phyloP scores from a whole-genome alignment of 2,888 invertebrate genomes.

The Sisyra terminalis region DNA sequence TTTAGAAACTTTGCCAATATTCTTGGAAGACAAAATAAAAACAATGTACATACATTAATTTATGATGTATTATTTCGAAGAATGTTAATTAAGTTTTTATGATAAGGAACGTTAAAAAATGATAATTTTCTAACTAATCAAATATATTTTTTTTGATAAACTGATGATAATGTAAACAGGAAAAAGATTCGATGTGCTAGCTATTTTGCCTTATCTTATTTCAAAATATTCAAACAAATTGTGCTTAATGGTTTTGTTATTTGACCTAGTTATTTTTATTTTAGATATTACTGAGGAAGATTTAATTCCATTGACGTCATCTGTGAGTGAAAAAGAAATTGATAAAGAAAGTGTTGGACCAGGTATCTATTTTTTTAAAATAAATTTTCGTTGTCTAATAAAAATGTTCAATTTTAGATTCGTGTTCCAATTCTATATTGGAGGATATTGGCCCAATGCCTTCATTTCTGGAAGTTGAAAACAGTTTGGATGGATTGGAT shows the following conservation, averaged over 20 bases:
- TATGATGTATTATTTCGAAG: no score
- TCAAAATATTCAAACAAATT: neutral
- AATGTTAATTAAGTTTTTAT: neutral
- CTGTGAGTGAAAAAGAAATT: conserved; percentile 1
- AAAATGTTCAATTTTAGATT: conserved; percentile 18
- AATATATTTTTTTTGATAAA: neutral
- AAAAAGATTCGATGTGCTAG: no score
- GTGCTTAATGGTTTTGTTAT: neutral
- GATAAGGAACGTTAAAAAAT: neutral
- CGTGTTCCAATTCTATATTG: conserved; percentile 21
- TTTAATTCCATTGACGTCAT: neutral
- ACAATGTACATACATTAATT: no score
- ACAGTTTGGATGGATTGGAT: conserved; percentile 19
- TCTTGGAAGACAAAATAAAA: no score
- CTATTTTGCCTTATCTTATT: neutral
- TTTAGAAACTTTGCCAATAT: no score
- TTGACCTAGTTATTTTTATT: conserved; percentile 2
- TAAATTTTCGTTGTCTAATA: neutral
- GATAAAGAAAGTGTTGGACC: conserved; percentile 5
- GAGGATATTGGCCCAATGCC: conserved; percentile 24
- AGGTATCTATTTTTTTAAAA: neutral
- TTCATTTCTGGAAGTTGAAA: conserved; percentile 23
- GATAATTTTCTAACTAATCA: neutral
- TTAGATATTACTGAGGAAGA: conserved; percentile 7
- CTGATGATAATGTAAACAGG: neutral